Base-by-base conservation (phyloP, 2,888 invertebrate genomes). In the Esperia sulphurella region DNA sequence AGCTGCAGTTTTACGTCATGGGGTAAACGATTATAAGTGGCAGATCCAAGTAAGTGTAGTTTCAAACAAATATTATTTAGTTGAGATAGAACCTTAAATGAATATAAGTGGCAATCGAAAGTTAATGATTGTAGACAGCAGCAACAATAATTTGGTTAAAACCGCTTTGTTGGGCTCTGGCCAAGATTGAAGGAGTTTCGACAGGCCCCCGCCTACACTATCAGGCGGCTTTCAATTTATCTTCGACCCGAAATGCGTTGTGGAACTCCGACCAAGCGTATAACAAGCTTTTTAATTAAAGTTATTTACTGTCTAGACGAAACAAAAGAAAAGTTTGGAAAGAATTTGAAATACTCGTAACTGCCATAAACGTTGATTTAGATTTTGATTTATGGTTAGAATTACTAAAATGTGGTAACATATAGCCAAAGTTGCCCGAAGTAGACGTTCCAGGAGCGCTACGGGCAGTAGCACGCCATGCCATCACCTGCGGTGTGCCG, bases 381-480 rank as follows among this genome's bases (percentile, higher is more conserved):
- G 45, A 30, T 40, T 41, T 41, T 50, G 50, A 50, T 50, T 50
- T 41, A 50, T 37, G 46, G 14, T 46, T 43, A 46, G 45, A 53
- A 53, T 51, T 43, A 28, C 48, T 49, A 44, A 54, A 51, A 49
- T 50, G 52, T 50, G 52, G 49, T 54, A 52, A 54, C 50, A 50
- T 47, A 56, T 54, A 31, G 51, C 21, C 28, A 21, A 52, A 56
- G 51, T 57, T 51, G 13, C 14, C 14, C 49, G 42, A 37, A 48
- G 40, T 35, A 14, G 29, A 29, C 43, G 21, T 21, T 21, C 21
- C 21, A 21, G 21, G 21, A 21, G 21, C 5, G 21, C n/a, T n/a
- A n/a, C n/a, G n/a, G n/a, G n/a, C n/a, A n/a, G n/a, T n/a, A n/a
- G n/a, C 21, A 21, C 21, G 21, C 2, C 21, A 21, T 5, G 21